Evolutionary conservation across 2,113 vertebrate species (phyloP), one percentile per base, ranked within the genome.

Genomic region (Channa argus): DNA sequence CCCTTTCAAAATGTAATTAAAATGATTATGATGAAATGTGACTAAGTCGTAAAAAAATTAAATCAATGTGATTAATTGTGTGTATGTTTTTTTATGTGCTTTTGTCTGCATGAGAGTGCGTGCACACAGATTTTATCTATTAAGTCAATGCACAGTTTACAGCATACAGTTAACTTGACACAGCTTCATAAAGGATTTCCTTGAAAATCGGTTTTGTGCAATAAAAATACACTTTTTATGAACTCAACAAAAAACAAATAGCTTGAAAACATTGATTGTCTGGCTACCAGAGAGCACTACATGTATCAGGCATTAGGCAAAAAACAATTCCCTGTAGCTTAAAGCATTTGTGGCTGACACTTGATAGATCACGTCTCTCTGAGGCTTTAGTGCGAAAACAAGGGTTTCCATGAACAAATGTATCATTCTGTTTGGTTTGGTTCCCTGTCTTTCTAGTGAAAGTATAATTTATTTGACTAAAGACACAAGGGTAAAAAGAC

Each of bases 1-100:
- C 41, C 68, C 60, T 38, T 5, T 56, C n/a, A 41, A 54, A 33
- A 85, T 73, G 15, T 5, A 70, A 65, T 82, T 63, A 62, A 61
- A 67, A 62, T 15, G 49, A 51, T 49, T 14, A 54, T 14, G 5
- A 73, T 33, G 37, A 56, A 67, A 76, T 44, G 38, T 33, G 45
- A 56, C 47, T 2, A 9, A 45, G 59, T 10, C 45, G 52, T 7
- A 82, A 62, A 58, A 9, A 55, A 64, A 71, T 71, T 7, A 38
- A 58, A 72, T 77, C 5, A 61, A 63, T 14, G 36, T 38, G 44
- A 75, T 74, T 37, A 63, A 47, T 63, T 3, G 52, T 39, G 43
- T 51, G 6, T 1, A 34, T 33, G n/a, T 62, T 0, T n/a, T 24
- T 53, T 44, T n/a, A 34, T 24, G 24, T 24, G 24, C 24, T 24